A percentile compares a stretch with the other conserved stretches of the same genome.
Evolutionary conservation across 2,113 vertebrate genomes (phyloP).

Genomic region (Pleuronectes platessa): DNA sequence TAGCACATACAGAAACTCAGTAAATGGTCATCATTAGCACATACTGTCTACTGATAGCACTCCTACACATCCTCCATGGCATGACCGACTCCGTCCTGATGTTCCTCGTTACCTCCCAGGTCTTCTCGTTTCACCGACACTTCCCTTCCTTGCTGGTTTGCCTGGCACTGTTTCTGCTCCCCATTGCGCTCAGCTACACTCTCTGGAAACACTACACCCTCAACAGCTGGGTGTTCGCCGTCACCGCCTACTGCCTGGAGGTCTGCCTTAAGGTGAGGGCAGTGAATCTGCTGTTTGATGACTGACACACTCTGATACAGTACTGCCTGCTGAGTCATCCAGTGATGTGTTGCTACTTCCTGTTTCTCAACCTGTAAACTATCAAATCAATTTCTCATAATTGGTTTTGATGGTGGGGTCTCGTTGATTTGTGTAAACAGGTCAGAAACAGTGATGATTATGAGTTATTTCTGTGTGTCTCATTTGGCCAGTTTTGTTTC

Average conservation of each 20-base stretch:
- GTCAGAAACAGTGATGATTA: no score
- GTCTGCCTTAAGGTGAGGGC: constrained; percentile 91
- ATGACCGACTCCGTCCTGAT: constrained; percentile 98
- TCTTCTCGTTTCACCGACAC: constrained; percentile 92
- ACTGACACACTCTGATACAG: no score
- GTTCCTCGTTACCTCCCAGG: constrained; percentile 96
- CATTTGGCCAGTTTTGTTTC: no score
- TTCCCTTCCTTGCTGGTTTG: constrained; percentile 95
- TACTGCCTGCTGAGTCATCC: no score
- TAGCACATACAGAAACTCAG: no score
- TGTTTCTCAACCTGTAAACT: neutral
- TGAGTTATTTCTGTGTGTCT: no score
- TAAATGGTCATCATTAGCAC: no score
- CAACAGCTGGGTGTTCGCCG: constrained; percentile 97
- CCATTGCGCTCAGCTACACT: constrained; percentile 88
- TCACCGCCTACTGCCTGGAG: constrained; percentile 97
- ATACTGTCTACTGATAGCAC: constrained; percentile 88
- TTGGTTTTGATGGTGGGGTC: no score
- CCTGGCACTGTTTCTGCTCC: constrained; percentile 88
- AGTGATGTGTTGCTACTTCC: neutral
- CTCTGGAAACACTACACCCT: constrained; percentile 93
- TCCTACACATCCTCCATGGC: constrained; percentile 97
- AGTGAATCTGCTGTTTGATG: neutral
- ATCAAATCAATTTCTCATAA: no score
- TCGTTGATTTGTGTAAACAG: no score